Conservation (phyloP, 2,113 vertebrate species). For the Bungarus multicinctus region DNA sequence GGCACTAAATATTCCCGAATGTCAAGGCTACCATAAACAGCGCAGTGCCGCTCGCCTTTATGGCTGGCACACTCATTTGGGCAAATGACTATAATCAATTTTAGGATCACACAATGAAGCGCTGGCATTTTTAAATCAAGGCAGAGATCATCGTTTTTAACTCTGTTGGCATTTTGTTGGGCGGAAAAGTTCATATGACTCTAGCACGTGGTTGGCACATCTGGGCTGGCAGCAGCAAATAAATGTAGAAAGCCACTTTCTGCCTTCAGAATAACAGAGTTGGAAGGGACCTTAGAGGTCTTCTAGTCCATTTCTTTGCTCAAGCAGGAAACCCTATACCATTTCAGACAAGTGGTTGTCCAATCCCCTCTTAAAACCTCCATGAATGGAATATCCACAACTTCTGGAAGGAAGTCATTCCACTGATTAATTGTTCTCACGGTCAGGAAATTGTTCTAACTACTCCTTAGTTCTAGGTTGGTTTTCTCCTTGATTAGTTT, state of each 20-base stretch:
- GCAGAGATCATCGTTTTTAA: constrained; percentile 24
- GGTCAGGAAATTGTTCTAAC: not conserved
- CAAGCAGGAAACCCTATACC: not conserved
- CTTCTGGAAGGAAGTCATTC: not conserved
- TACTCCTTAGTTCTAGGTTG: not conserved
- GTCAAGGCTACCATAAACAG: constrained; percentile 27
- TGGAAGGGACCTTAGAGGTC: not conserved
- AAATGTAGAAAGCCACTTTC: not conserved
- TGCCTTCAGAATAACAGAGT: not conserved
- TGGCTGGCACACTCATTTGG: constrained; percentile 12
- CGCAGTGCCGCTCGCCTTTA: constrained; percentile 16
- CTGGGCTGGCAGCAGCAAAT: not conserved
- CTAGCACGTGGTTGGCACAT: not conserved
- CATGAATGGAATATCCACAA: not conserved
- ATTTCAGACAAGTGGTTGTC: not conserved
- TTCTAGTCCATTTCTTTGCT: not conserved
- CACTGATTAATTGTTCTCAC: not conserved
- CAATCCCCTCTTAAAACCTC: not conserved
- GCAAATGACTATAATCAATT: constrained; percentile 3
- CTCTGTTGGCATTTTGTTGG: constrained; percentile 45
- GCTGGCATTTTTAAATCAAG: constrained; percentile 31
- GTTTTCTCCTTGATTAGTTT: not conserved
- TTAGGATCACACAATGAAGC: constrained; percentile 39
- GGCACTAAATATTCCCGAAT: constrained; percentile 14
- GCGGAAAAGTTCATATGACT: constrained; percentile 39